Percentiles rank a stretch among this genome's conserved stretches.
These are phyloP conservation scores for Aelia acuminata DNA, from an alignment of 2,888 invertebrate genomes.

Conservation along the genomic window DNA sequence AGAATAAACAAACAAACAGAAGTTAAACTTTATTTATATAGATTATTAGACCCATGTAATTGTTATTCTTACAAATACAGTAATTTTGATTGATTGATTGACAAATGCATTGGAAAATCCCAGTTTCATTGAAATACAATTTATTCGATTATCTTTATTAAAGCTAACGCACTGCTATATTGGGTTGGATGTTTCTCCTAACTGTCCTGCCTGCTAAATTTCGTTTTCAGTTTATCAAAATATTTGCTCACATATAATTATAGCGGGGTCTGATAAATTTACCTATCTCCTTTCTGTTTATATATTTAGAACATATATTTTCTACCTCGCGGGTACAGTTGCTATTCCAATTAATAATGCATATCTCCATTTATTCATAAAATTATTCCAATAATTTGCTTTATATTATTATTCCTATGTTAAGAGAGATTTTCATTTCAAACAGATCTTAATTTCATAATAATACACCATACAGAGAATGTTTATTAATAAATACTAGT, in stretches of 20 bases:
- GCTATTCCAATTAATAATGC: neutral
- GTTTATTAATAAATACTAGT: no score
- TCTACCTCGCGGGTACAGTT: neutral
- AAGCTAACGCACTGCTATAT: neutral
- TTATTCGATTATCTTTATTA: neutral
- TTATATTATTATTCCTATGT: neutral
- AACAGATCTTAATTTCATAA: neutral
- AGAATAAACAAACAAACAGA: no score
- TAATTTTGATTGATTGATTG: no score
- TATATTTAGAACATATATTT: neutral
- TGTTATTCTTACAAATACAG: no score
- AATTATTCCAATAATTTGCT: neutral
- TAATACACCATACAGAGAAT: neutral
- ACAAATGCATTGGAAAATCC: no score
- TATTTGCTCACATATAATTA: neutral
- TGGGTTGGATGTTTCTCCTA: neutral
- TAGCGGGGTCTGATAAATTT: neutral
- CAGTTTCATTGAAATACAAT: neutral
- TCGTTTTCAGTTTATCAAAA: neutral
- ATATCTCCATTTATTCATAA: neutral
- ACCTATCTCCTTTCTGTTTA: neutral
- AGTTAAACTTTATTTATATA: no score
- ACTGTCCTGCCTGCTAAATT: neutral
- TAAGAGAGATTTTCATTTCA: neutral
- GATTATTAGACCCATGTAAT: no score